Conservation (phyloP, 1,140 invertebrate species). For the Portunus trituberculatus region DNA sequence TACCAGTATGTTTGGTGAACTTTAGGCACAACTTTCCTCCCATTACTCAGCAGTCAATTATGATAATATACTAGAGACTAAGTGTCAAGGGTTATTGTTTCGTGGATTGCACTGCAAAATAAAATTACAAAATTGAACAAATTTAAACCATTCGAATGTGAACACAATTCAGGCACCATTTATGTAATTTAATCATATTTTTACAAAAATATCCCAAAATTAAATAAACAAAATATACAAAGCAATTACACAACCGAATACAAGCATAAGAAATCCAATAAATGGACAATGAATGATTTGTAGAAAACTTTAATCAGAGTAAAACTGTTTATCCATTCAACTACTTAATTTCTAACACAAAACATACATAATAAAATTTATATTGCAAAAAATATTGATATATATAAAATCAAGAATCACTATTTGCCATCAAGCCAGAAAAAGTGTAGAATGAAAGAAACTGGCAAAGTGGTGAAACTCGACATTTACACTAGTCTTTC, state of each 20-base stretch:
- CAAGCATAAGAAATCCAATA: neutral
- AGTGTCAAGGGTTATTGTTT: neutral
- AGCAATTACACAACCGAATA: neutral
- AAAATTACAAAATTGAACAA: neutral
- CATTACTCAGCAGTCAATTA: neutral
- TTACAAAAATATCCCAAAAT: neutral
- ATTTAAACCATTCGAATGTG: neutral
- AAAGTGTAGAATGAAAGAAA: constrained; percentile 5
- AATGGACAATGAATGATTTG: constrained; percentile 17
- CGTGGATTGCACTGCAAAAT: neutral
- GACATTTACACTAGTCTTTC: constrained; percentile 47
- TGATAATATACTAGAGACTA: constrained; percentile 7
- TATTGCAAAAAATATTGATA: constrained; percentile 61
- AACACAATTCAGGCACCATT: neutral
- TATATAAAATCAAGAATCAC: constrained; percentile 58
- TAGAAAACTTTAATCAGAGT: constrained; percentile 25
- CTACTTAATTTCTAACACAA: constrained; percentile 45
- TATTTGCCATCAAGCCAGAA: neutral
- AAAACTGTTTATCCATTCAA: constrained; percentile 47
- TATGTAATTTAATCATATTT: neutral
- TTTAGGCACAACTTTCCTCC: neutral
- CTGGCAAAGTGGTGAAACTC: constrained; percentile 11
- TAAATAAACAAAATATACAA: neutral
- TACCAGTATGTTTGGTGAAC: neutral
- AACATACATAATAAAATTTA: constrained; percentile 62